These are phyloP conservation scores for Diplosoma virens DNA, from an alignment of 23 tunicate species.

Conservation along the genomic window DNA sequence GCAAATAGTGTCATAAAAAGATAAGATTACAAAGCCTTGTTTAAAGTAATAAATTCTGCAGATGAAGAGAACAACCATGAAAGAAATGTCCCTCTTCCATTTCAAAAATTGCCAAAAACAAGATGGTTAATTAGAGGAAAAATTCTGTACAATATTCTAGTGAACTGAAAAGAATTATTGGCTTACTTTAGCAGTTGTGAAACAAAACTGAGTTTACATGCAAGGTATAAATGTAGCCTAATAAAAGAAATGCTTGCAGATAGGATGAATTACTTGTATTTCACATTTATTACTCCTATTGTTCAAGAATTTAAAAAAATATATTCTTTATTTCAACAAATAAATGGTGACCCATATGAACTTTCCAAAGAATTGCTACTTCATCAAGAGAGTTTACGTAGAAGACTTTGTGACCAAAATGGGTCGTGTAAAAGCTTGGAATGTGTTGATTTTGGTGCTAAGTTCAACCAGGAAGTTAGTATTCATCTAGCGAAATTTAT, in stretches of 20 bases:
- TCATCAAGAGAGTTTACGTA: constrained; percentile 2
- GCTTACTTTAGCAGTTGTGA: no score
- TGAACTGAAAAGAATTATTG: background rate
- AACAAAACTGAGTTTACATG: no score
- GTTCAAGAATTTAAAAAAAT: constrained; percentile 19
- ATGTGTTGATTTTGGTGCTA: constrained; percentile 22
- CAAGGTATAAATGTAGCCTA: constrained; percentile 4
- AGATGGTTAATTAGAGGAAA: constrained; percentile 25
- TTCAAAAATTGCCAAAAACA: background rate
- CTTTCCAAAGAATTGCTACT: background rate
- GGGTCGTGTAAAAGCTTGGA: background rate
- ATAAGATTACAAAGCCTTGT: constrained; percentile 13
- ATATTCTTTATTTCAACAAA: constrained; percentile 26
- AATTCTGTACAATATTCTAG: constrained; percentile 3
- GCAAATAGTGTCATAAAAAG: constrained; percentile 5
- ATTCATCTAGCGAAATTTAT: no score
- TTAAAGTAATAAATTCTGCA: no score
- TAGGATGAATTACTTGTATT: constrained; percentile 8
- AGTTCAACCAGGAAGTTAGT: no score
- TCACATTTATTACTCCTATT: constrained; percentile 12
- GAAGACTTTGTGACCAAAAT: constrained; percentile 1
- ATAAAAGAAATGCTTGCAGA: background rate
- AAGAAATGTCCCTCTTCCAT: no score
- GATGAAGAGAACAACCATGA: no score
- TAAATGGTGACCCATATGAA: constrained; percentile 31